Evolutionary conservation across 1,140 invertebrate species (phyloP).

Genomic region (Trypoxylus dichotomus): DNA sequence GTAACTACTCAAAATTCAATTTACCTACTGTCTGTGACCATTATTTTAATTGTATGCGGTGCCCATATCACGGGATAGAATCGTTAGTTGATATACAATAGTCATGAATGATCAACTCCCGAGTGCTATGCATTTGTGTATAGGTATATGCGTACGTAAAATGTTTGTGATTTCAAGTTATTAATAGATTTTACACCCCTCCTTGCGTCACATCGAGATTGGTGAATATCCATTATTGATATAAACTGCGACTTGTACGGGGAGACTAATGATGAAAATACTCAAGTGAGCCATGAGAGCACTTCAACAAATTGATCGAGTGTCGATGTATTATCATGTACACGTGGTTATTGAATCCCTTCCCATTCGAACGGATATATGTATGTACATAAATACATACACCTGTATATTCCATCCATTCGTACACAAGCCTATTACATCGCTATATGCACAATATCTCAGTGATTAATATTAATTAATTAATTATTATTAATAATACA

Average conservation of each 20-base stretch:
- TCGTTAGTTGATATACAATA: too few relatives aligned
- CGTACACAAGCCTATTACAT: neutral
- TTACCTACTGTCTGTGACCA: too few relatives aligned
- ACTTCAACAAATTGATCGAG: neutral
- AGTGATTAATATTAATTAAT: too few relatives aligned
- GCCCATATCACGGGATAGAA: too few relatives aligned
- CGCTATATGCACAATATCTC: too few relatives aligned
- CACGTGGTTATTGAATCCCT: neutral
- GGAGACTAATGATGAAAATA: neutral
- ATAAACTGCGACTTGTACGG: neutral
- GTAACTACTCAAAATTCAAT: too few relatives aligned
- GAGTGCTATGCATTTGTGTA: too few relatives aligned
- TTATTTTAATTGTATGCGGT: too few relatives aligned
- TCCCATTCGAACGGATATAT: neutral
- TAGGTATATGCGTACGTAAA: too few relatives aligned
- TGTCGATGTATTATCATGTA: neutral
- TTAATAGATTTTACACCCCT: neutral
- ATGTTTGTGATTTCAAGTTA: too few relatives aligned
- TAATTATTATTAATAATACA: too few relatives aligned
- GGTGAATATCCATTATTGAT: neutral
- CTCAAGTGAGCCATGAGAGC: neutral
- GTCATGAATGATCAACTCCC: too few relatives aligned
- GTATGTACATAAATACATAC: neutral
- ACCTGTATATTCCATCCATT: neutral
- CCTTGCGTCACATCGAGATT: neutral